Evolutionary conservation across 1,140 invertebrate genomes (phyloP).

Genomic region (Formica selysi): DNA sequence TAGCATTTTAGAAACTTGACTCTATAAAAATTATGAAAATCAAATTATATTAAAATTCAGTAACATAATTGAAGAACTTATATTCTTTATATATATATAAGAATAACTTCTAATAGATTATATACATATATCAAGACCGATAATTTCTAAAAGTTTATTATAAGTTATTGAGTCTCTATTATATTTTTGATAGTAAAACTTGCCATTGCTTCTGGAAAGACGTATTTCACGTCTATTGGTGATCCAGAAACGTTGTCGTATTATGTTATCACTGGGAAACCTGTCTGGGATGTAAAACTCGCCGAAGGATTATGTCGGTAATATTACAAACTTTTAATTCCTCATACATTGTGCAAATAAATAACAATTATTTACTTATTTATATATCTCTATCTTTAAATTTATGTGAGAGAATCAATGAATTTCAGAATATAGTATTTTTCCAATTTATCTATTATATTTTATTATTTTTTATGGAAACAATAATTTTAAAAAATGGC

Average conservation of each 20-base stretch:
- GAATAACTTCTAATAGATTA: not conserved
- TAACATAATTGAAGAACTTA: not conserved
- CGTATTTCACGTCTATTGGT: slow-evolving; percentile 88
- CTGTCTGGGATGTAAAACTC: slow-evolving; percentile 88
- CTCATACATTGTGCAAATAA: not conserved
- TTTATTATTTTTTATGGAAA: not conserved
- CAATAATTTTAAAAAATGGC: too few species aligned
- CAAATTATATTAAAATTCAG: not conserved
- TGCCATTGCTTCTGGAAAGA: slow-evolving; percentile 88
- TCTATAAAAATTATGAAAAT: slow-evolving; percentile 18
- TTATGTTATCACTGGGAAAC: slow-evolving; percentile 88
- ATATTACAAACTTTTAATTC: not conserved
- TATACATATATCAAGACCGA: not conserved
- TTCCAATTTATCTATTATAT: not conserved
- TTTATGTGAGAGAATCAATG: not conserved
- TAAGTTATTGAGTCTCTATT: not conserved
- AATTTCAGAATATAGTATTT: not conserved
- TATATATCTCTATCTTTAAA: not conserved
- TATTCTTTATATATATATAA: not conserved
- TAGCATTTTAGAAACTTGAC: not conserved
- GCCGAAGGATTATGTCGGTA: slow-evolving; percentile 83
- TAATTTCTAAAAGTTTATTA: not conserved
- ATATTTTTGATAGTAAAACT: slow-evolving; percentile 87
- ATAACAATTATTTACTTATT: not conserved
- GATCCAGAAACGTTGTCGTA: slow-evolving; percentile 84